A percentile compares a stretch with the other conserved stretches of the same genome.
These are phyloP conservation scores for Rafetus swinhoei DNA, from an alignment of 2,113 vertebrate genomes.

Conservation along the genomic window DNA sequence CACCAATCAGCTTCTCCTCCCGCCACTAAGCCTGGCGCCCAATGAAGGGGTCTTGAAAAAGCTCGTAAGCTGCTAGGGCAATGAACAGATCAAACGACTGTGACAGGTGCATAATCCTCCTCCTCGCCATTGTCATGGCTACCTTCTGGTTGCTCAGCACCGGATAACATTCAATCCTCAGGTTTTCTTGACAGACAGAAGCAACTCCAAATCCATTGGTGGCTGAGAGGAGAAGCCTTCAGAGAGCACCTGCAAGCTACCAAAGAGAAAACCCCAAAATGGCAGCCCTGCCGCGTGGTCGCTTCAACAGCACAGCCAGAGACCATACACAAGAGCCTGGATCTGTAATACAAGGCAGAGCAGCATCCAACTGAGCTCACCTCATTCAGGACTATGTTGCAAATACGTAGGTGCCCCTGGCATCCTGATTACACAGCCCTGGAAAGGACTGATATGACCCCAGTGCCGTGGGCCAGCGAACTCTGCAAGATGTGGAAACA, in stretches of 20 bases:
- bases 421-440: background rate
- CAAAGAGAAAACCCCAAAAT: background rate
- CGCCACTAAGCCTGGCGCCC: background rate
- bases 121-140: fast-evolving
- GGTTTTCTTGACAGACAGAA: background rate
- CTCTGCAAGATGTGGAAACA: no score
- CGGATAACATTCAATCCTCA: background rate
- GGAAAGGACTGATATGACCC: background rate
- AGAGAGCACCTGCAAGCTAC: background rate
- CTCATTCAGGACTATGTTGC: background rate
- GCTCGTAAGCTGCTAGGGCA: background rate
- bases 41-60: background rate
- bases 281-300: fast-evolving
- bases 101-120: background rate
- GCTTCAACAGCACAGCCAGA: background rate
- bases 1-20: background rate
- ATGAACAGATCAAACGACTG: background rate
- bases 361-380: background rate
- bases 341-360: background rate
- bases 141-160: background rate
- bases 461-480: background rate
- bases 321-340: background rate
- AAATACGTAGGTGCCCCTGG: background rate
- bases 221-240: background rate
- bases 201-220: background rate